A percentile compares a stretch with the other conserved stretches of the same genome.
phyloP scores from a whole-genome alignment of 2,888 invertebrate species.

The Dasysyrphus tricinctus region DNA sequence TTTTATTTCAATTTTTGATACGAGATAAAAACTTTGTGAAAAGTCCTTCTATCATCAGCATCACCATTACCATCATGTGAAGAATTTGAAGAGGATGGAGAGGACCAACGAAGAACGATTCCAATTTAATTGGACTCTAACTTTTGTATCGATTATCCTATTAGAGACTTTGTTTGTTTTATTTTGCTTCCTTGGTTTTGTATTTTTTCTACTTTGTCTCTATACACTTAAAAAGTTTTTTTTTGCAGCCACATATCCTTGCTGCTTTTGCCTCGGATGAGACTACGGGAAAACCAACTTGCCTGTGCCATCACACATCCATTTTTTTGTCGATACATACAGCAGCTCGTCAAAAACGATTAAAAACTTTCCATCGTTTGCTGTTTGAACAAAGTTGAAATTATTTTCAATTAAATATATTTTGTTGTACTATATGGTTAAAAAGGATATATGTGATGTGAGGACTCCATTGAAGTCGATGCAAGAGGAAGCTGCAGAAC shows the following conservation, averaged over 20 bases:
- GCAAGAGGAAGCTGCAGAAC: conserved; percentile 24
- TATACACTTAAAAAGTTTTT: conserved; percentile 38
- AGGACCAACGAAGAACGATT: conserved; percentile 32
- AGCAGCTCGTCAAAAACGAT: conserved; percentile 56
- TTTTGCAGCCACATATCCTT: conserved; percentile 24
- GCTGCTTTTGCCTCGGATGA: not conserved
- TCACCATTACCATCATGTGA: not conserved
- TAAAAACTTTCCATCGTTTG: conserved; percentile 70
- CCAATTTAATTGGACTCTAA: conserved; percentile 65
- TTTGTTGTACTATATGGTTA: conserved; percentile 25
- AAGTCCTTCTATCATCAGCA: not conserved
- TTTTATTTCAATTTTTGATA: conserved; percentile 51
- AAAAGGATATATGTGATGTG: conserved; percentile 3
- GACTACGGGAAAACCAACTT: conserved; percentile 13
- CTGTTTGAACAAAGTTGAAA: conserved; percentile 69
- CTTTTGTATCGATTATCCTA: conserved; percentile 68
- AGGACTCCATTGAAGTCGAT: conserved; percentile 12
- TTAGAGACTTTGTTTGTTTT: conserved; percentile 61
- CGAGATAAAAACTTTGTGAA: conserved; percentile 12
- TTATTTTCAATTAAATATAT: conserved; percentile 74
- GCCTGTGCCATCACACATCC: conserved; percentile 7
- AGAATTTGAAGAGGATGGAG: not conserved
- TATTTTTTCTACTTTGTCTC: conserved; percentile 24
- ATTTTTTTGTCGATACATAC: not conserved
- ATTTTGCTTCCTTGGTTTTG: conserved; percentile 14